Evolutionary conservation across 1,140 invertebrate genomes (phyloP).

Genomic region (Zaprionus lachaisei): DNA sequence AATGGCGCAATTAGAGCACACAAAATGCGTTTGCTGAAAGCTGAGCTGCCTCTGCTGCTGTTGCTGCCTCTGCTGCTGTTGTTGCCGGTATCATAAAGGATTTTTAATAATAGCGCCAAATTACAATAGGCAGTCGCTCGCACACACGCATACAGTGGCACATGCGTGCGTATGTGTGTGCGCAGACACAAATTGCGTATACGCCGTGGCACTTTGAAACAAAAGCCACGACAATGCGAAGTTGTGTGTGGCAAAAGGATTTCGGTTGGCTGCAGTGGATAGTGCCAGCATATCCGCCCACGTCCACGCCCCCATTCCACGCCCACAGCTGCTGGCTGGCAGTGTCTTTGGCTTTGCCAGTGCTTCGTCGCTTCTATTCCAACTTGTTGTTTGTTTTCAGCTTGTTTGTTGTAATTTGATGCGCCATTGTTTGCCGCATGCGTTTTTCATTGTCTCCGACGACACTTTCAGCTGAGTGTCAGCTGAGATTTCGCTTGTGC

Average conservation of each 20-base stretch:
- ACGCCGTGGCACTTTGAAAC: slow-evolving; percentile 80
- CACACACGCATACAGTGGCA: slow-evolving; percentile 12
- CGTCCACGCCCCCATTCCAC: background rate
- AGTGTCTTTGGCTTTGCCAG: slow-evolving; percentile 7
- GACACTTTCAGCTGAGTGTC: slow-evolving; percentile 42
- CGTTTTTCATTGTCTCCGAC: slow-evolving; percentile 65
- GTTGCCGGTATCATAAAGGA: slow-evolving; percentile 72
- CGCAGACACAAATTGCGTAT: slow-evolving; percentile 70
- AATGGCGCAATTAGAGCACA: slow-evolving; percentile 80
- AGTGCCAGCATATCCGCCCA: slow-evolving; percentile 24
- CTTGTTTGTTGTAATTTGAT: slow-evolving; percentile 78
- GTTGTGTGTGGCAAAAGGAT: slow-evolving; percentile 42
- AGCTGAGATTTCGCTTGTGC: slow-evolving; percentile 58
- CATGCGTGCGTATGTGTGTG: slow-evolving; percentile 3
- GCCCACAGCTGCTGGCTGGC: background rate
- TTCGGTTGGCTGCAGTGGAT: slow-evolving; percentile 17
- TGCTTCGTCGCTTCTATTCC: slow-evolving; percentile 33
- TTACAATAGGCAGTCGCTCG: slow-evolving; percentile 71
- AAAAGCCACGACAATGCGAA: slow-evolving; percentile 78
- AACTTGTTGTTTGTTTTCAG: slow-evolving; percentile 20
- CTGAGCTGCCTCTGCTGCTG: slow-evolving; percentile 62
- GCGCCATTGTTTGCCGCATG: slow-evolving; percentile 69
- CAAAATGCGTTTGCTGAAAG: slow-evolving; percentile 80
- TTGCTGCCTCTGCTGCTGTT: slow-evolving; percentile 45
- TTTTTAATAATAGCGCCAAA: slow-evolving; percentile 81